Percentiles rank a stretch among this genome's conserved stretches.
phyloP scores from a whole-genome alignment of 2,888 invertebrate species.

The Lepeophtheirus nordmannii region DNA sequence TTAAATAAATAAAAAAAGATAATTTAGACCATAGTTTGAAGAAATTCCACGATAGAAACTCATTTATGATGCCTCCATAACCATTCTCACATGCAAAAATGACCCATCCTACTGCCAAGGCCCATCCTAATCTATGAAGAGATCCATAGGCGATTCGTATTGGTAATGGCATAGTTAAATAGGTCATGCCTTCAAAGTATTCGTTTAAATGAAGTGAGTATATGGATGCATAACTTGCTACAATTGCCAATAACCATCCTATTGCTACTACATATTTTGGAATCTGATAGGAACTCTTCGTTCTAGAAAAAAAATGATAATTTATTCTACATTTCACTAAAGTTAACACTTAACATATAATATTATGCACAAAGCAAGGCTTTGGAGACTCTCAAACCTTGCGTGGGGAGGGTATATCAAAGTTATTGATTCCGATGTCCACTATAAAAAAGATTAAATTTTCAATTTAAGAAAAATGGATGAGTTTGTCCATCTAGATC shows the following conservation, averaged over 20 bases:
- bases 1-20: constrained; percentile 51
- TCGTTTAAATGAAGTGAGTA: neutral
- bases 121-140: constrained; percentile 41
- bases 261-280: neutral
- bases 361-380: no score
- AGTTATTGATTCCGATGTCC: no score
- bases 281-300: neutral
- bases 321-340: no score
- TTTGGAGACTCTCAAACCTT: no score
- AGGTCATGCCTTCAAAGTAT: neutral
- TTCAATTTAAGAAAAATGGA: no score
- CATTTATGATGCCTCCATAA: constrained; percentile 35
- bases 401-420: no score
- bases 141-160: neutral
- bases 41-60: constrained; percentile 44
- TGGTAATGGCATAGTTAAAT: neutral
- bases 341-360: no score
- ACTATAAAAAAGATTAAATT: no score
- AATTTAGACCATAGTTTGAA: constrained; percentile 49
- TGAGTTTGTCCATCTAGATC: no score
- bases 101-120: constrained; percentile 53
- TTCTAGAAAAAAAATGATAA: neutral
- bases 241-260: neutral
- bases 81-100: constrained; percentile 52
- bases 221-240: neutral